phyloP scores from a whole-genome alignment of 2,113 vertebrate species.

The Numida meleagris region DNA sequence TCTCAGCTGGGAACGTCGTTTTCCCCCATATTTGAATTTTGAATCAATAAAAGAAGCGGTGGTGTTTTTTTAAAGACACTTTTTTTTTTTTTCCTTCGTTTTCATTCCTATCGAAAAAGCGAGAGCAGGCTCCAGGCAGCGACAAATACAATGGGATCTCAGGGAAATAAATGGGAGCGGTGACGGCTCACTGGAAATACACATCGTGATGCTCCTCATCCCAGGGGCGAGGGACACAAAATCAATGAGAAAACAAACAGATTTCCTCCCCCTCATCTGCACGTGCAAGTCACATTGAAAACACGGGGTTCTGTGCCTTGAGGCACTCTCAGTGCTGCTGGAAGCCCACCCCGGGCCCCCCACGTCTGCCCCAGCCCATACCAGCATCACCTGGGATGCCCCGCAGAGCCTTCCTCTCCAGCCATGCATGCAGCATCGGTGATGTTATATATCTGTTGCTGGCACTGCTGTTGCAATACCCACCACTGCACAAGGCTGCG shows the following conservation, averaged over 20 bases:
- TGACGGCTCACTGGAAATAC: conserved; percentile 45
- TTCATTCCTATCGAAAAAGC: neutral
- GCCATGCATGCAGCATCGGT: no score
- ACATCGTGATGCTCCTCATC: conserved; percentile 9
- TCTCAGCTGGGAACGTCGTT: neutral
- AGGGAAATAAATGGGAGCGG: conserved; percentile 8
- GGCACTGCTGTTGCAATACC: neutral
- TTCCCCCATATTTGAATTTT: neutral
- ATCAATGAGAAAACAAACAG: conserved; percentile 6
- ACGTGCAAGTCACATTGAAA: neutral
- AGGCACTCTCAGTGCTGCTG: no score
- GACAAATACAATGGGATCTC: conserved; percentile 14
- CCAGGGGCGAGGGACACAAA: neutral
- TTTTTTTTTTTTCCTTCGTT: no score
- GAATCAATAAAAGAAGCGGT: neutral
- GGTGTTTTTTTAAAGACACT: neutral
- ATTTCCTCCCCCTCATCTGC: neutral
- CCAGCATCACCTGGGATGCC: neutral
- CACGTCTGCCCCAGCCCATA: accelerated
- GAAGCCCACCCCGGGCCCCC: accelerated
- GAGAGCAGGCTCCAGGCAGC: neutral
- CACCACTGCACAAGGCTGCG: neutral
- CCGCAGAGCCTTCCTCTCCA: neutral
- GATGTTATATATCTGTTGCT: no score
- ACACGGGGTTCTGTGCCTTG: neutral